Conservation (phyloP, 2,797 vertebrate genomes). For the Enteromius unitaeniatus region DNA sequence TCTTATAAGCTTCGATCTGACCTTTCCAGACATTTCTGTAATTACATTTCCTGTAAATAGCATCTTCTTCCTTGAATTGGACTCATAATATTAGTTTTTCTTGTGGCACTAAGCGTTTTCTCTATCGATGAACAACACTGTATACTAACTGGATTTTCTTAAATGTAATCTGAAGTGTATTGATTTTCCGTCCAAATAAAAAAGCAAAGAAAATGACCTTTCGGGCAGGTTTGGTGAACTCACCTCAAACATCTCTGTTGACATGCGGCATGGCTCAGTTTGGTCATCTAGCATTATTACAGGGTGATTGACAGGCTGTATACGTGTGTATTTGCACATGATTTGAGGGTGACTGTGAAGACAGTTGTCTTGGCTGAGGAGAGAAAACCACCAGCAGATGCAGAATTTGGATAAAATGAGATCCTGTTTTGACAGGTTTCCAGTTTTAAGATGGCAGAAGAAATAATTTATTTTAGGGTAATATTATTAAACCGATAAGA, state of each 20-base stretch:
- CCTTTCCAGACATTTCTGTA: conserved; percentile 5
- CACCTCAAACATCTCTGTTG: neutral
- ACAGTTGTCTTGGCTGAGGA: conserved; percentile 7
- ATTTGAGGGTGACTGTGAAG: neutral
- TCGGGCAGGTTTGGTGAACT: neutral
- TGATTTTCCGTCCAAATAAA: neutral
- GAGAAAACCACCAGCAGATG: conserved; percentile 6
- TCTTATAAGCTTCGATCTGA: conserved; percentile 5
- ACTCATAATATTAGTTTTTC: neutral
- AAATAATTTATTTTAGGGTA: neutral
- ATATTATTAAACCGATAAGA: neutral
- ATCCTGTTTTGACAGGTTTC: too few species aligned
- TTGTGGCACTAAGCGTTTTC: neutral
- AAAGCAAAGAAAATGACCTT: neutral
- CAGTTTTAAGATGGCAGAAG: neutral
- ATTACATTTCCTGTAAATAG: conserved; percentile 13
- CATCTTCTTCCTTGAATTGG: neutral
- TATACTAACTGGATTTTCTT: neutral
- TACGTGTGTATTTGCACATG: neutral
- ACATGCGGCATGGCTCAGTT: too few species aligned
- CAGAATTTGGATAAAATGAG: conserved; percentile 18
- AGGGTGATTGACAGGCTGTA: neutral
- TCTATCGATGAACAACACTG: neutral
- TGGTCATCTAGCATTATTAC: neutral
- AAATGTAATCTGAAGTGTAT: neutral